Evolutionary conservation across 2,113 vertebrate species (phyloP), one percentile per base, ranked within the genome.

Genomic region (Urocitellus parryii): DNA sequence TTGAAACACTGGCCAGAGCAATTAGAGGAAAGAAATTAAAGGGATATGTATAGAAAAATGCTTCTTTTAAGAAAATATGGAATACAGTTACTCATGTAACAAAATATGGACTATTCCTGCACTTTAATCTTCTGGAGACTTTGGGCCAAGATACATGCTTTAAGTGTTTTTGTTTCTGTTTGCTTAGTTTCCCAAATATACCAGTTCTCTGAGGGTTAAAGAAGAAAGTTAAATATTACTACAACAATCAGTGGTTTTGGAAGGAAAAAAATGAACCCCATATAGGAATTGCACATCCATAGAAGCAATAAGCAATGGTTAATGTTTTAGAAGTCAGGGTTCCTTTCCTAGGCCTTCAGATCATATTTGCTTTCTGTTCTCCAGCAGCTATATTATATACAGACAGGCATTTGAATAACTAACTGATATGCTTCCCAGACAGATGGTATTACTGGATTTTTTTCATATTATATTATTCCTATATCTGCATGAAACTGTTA

Each of bases 21-120:
- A 45, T 45, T 45, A 45, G 45, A 45, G 45, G 45, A 45, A 45
- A 45, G 8, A 45, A 45, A 8, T 45, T 45, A 45, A 45, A 45
- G 45, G 45, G 45, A 45, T 45, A 45, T 45, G 8, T 45, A 45
- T 45, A 45, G 45, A 45, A 45, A 45, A 45, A 99, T 98, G 99
- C 99, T 96, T 99, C 99, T 32, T 99, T 99, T 96, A 99, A 99
- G 96, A 99, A 99, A 98, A 99, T 97, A 98, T 98, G 9, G 99
- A 99, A 74, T 99, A 99, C 94, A 61, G 86, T 96, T 86, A 94
- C 96, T 96, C 83, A 88, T 83, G 6, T 84, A 93, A 94, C 94
- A 96, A 77, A 4, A 73, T 73, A 92, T 58, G 92, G 51, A 77
- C 81, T 96, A 93, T 53, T 92, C 78, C 95, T 92, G 87, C 95